phyloP scores from a whole-genome alignment of 2,888 invertebrate species.

The Amphipoea lucens region DNA sequence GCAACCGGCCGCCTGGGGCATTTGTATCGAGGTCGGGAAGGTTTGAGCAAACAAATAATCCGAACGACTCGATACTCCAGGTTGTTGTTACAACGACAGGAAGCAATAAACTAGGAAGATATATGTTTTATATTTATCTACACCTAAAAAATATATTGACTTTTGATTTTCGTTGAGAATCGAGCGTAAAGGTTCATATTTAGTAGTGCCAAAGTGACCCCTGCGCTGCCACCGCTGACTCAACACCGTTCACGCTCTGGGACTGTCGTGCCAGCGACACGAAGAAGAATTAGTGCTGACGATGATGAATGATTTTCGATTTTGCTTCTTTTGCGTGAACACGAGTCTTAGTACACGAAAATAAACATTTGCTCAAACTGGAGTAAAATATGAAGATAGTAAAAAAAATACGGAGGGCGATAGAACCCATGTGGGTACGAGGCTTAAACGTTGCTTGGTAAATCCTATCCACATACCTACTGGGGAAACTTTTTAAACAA shows the following conservation, averaged over 20 bases:
- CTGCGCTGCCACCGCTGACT: too few species aligned
- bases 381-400: neutral
- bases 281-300: neutral
- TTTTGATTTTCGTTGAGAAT: neutral
- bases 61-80: slow-evolving; percentile 41
- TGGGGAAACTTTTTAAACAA: too few species aligned
- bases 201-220: neutral
- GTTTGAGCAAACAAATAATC: slow-evolving; percentile 54
- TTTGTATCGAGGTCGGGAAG: slow-evolving; percentile 24
- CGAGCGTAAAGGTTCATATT: neutral
- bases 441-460: neutral
- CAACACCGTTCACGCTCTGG: too few species aligned
- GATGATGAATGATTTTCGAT: neutral
- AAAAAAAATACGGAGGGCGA: neutral
- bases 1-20: slow-evolving; percentile 36
- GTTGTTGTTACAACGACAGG: slow-evolving; percentile 22
- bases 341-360: neutral
- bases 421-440: neutral
- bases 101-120: slow-evolving; percentile 19
- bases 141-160: slow-evolving; percentile 19
- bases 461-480: neutral
- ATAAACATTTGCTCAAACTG: neutral
- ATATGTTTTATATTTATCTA: slow-evolving; percentile 20
- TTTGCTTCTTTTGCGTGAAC: neutral
- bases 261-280: too few species aligned